Conservation (phyloP, 2,797 vertebrate species). For the Apogon talboti region DNA sequence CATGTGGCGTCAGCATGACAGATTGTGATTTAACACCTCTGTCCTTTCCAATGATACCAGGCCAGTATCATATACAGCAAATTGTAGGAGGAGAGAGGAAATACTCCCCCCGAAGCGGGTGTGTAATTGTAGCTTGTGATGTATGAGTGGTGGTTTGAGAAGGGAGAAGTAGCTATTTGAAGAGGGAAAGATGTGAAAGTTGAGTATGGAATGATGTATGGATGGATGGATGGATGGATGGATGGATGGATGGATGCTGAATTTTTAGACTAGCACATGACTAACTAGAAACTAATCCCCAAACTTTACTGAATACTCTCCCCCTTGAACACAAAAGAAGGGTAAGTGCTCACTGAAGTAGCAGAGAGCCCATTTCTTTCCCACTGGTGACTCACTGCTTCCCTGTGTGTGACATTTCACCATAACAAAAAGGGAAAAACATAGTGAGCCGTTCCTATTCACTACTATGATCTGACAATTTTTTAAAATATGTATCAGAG, state of each 20-base stretch:
- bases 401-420: constrained; percentile 54
- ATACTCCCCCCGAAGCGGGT: constrained; percentile 17
- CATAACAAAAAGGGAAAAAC: constrained; percentile 16
- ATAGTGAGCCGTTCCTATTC: constrained; percentile 19
- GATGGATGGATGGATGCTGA: neutral
- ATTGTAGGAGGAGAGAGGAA: constrained; percentile 26
- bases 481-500: constrained; percentile 26
- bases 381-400: constrained; percentile 32
- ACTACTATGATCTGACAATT: constrained; percentile 35
- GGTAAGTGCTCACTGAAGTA: constrained; percentile 1
- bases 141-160: constrained; percentile 30
- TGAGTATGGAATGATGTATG: neutral
- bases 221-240: no score
- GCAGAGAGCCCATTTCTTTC: constrained; percentile 24
- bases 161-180: constrained; percentile 41
- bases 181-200: constrained; percentile 39
- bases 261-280: constrained; percentile 11
- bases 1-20: constrained; percentile 57
- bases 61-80: constrained; percentile 42
- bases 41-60: constrained; percentile 61
- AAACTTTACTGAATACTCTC: constrained; percentile 17
- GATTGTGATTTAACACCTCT: constrained; percentile 73
- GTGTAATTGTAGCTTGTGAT: constrained; percentile 45
- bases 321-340: constrained; percentile 40
- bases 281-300: constrained; percentile 3